These are phyloP conservation scores for Pangasianodon hypophthalmus DNA, from an alignment of 2,113 vertebrate genomes.

Conservation along the genomic window DNA sequence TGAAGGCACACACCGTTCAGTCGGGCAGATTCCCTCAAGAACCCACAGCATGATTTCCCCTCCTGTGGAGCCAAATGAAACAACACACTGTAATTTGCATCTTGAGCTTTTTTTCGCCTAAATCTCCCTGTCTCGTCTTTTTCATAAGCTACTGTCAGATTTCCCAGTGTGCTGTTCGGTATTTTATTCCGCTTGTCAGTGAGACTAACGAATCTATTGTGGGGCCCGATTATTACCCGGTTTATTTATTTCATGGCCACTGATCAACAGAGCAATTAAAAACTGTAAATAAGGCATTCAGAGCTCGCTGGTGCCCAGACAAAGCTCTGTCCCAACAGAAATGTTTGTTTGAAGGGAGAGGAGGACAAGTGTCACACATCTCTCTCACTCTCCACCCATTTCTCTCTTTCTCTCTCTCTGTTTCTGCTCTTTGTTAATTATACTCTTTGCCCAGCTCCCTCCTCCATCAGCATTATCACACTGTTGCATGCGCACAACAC, in stretches of 20 bases:
- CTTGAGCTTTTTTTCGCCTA: constrained; percentile 57
- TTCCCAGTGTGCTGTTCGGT: constrained; percentile 66
- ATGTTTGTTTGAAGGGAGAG: constrained; percentile 75
- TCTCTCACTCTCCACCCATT: constrained; percentile 27
- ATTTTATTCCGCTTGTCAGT: constrained; percentile 87
- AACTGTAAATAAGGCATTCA: constrained; percentile 83
- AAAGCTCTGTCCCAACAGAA: constrained; percentile 74
- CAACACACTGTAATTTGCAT: constrained; percentile 63
- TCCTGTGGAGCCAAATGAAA: constrained; percentile 59
- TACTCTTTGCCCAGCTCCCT: constrained; percentile 70
- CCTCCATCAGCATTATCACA: constrained; percentile 71
- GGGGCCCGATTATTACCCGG: constrained; percentile 78
- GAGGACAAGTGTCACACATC: constrained; percentile 63
- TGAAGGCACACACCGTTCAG: background rate
- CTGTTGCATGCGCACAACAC: constrained; percentile 75
- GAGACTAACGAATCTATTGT: constrained; percentile 81
- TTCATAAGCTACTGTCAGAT: constrained; percentile 58
- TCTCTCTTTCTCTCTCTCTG: constrained; percentile 46
- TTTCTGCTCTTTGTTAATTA: constrained; percentile 74
- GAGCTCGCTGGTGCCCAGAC: constrained; percentile 76
- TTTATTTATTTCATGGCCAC: constrained; percentile 69
- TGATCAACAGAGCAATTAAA: constrained; percentile 92
- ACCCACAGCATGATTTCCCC: constrained; percentile 59
- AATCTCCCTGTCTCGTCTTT: constrained; percentile 59
- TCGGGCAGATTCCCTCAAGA: constrained; percentile 13